Base-by-base conservation (phyloP, 2,888 invertebrate species). In the Acronicta psi region DNA sequence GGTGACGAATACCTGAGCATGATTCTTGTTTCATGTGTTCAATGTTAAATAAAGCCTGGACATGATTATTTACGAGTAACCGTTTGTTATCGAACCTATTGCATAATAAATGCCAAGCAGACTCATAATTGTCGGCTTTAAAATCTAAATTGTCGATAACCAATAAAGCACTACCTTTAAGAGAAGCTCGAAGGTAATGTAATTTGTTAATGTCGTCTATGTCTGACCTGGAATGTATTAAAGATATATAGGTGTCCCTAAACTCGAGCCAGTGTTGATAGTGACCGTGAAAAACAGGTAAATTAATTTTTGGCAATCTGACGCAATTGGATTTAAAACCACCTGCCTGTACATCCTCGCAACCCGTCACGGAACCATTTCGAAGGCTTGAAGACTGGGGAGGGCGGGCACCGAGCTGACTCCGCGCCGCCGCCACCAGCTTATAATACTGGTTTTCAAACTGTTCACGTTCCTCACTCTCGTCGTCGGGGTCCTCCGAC, bases 191-290 rank as follows among this genome's bases (percentile, higher is more conserved):
- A n/a, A 34, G 34, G 7, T n/a, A 34, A n/a, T 34, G 34, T 7
- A 34, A 34, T 7, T 34, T 34, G n/a, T 34, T 34, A 1, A 34
- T 34, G 34, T 6, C n/a, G 2, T 34, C 34, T 34, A 34, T 34
- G 7, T 34, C 34, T 4, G 34, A 34, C 34, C 34, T 34, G 5
- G 34, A 3, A 34, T 34, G 34, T n/a, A 34, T 34, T n/a, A 34
- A 34, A 6, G 34, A 34, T 34, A 34, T 6, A 34, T 6, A 34
- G n/a, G 34, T 34, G 34, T 34, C 34, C 34, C 34, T 25, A 25
- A 10, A 17, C 13, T 44, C 44, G 3, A 44, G 44, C 44, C 44
- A 44, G 16, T 17, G 11, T 13, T 44, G 44, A 44, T 44, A 44
- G 11, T 17, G 14, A 4, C 44, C 44, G 18, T 11, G 17, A 13